phyloP scores from a whole-genome alignment of 1,140 invertebrate genomes.

The Acromyrmex echinatior region DNA sequence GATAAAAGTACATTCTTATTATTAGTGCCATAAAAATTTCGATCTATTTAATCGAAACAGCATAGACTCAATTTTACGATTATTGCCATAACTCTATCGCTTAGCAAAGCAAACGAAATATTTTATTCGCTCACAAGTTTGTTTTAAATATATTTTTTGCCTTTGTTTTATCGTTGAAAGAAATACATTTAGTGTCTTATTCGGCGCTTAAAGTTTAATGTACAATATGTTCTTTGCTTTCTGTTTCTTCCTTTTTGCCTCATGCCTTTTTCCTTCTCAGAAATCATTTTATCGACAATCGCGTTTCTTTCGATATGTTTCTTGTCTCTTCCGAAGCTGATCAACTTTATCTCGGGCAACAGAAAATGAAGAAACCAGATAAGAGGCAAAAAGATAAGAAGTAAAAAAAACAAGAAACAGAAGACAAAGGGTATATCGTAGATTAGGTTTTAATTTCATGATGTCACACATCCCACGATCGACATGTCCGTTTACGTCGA shows the following conservation, averaged over 20 bases:
- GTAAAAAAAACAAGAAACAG: too few relatives aligned
- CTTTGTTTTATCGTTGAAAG: not conserved
- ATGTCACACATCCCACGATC: slow-evolving; percentile 50
- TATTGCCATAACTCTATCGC: not conserved
- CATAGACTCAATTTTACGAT: not conserved
- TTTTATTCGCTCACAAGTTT: not conserved
- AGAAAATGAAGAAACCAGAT: too few relatives aligned
- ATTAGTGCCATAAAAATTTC: not conserved
- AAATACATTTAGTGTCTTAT: not conserved
- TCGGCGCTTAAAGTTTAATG: not conserved
- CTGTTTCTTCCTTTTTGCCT: too few relatives aligned
- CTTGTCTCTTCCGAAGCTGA: too few relatives aligned
- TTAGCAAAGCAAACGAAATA: not conserved
- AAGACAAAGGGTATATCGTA: too few relatives aligned
- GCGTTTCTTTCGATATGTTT: too few relatives aligned
- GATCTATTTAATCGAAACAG: not conserved
- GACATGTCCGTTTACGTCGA: slow-evolving; percentile 64
- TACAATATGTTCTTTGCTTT: too few relatives aligned
- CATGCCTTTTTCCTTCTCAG: too few relatives aligned
- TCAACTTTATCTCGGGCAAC: too few relatives aligned
- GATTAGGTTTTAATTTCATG: not conserved
- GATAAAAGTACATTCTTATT: not conserved
- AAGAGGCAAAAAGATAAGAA: too few relatives aligned
- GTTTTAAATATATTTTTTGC: not conserved
- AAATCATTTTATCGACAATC: too few relatives aligned